These are phyloP conservation scores for Oxyscelio sp. DNA, from an alignment of 2,888 invertebrate genomes.

Conservation along the genomic window DNA sequence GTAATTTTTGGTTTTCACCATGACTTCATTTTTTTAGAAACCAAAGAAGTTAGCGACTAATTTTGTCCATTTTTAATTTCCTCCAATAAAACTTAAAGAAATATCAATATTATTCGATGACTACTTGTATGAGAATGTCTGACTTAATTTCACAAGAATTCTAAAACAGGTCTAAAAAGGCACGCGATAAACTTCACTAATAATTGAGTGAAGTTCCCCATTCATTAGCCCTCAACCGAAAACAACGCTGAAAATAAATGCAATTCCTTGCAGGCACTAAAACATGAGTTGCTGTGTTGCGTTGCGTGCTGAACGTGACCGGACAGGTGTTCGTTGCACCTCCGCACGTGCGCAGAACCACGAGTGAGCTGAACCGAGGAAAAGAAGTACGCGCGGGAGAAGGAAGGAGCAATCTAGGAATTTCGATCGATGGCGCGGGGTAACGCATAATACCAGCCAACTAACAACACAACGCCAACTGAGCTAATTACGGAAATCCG, in stretches of 20 bases:
- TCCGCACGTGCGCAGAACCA: constrained; percentile 67
- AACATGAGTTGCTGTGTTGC: constrained; percentile 39
- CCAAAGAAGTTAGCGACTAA: no score
- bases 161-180: no score
- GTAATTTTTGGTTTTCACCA: no score
- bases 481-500: constrained; percentile 60
- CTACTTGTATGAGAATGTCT: no score
- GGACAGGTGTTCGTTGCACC: constrained; percentile 66
- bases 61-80: no score
- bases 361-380: constrained; percentile 43
- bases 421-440: constrained; percentile 62
- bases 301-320: constrained; percentile 56
- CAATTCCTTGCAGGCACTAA: constrained; percentile 39
- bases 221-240: not conserved
- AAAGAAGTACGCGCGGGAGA: constrained; percentile 51
- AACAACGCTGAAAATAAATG: constrained; percentile 11
- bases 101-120: no score
- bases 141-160: no score
- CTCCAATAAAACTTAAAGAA: no score
- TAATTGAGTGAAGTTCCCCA: no score
- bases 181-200: no score
- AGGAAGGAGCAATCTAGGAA: constrained; percentile 65
- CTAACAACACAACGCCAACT: constrained; percentile 60
- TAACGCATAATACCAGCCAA: constrained; percentile 52
- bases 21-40: no score